Percentiles rank a stretch among this genome's conserved stretches.
Conservation (phyloP, 2,113 vertebrate species). For the Dascyllus trimaculatus region DNA sequence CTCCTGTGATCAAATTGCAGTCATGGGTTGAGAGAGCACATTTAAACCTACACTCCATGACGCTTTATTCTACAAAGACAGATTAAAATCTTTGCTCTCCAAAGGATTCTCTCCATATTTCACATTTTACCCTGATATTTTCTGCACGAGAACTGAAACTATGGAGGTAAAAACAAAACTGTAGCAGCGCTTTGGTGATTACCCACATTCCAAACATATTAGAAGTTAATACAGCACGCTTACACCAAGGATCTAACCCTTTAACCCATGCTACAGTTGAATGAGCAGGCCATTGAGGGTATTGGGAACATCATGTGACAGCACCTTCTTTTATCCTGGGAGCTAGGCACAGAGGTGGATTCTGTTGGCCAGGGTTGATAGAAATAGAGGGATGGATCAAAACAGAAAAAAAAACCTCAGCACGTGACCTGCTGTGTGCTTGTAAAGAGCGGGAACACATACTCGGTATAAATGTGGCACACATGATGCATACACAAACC, state of each 20-base stretch:
- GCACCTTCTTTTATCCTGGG: slow-evolving; percentile 38
- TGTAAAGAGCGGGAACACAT: slow-evolving; percentile 17
- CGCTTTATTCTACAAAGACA: no score
- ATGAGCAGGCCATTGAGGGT: slow-evolving; percentile 28
- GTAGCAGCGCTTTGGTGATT: slow-evolving; percentile 13
- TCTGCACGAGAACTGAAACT: background rate
- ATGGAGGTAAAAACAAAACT: background rate
- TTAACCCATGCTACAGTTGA: slow-evolving; percentile 47
- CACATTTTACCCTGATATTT: background rate
- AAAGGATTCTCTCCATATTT: background rate
- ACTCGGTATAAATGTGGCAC: slow-evolving; percentile 36
- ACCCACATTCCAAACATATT: slow-evolving; percentile 55
- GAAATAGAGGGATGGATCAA: slow-evolving; percentile 33
- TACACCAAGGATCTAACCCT: slow-evolving; percentile 33
- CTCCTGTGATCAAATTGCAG: slow-evolving; percentile 29
- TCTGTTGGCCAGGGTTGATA: slow-evolving; percentile 37
- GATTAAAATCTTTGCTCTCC: no score
- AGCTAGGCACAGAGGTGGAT: slow-evolving; percentile 45
- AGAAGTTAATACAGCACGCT: slow-evolving; percentile 31
- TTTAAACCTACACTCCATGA: no score
- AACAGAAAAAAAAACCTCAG: slow-evolving; percentile 33
- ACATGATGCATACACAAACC: slow-evolving; percentile 33
- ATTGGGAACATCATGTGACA: slow-evolving; percentile 67
- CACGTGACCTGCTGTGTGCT: slow-evolving; percentile 49
- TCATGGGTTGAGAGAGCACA: background rate